Evolutionary conservation across 2,888 invertebrate genomes (phyloP).

Genomic region (Erebia palarica): DNA sequence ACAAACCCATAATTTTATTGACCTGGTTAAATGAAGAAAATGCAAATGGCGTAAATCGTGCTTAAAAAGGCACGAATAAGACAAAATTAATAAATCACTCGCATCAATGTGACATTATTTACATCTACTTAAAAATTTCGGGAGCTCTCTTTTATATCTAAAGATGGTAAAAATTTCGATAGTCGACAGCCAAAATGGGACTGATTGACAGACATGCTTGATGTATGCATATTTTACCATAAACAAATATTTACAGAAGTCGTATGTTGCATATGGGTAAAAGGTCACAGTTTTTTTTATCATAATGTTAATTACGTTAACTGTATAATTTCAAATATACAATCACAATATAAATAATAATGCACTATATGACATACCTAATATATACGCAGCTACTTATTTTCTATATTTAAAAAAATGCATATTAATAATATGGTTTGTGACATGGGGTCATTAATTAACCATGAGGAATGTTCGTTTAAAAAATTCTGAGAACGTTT

Average conservation of each 20-base stretch:
- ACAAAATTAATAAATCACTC: conserved; percentile 40
- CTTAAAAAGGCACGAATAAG: conserved; percentile 27
- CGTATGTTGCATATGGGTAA: conserved; percentile 37
- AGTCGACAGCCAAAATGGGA: conserved; percentile 62
- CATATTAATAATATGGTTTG: too few relatives aligned
- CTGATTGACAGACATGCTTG: conserved; percentile 64
- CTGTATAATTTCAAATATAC: neutral
- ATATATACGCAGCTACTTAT: neutral
- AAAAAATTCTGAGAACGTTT: conserved; percentile 52
- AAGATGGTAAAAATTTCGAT: conserved; percentile 67
- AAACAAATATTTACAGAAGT: conserved; percentile 56
- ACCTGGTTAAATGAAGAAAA: conserved; percentile 15
- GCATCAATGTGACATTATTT: conserved; percentile 42
- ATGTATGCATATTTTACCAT: conserved; percentile 55
- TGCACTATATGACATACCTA: too few relatives aligned
- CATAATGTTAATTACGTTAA: conserved; percentile 12
- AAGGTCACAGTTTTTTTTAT: conserved; percentile 37
- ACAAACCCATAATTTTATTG: conserved; percentile 18
- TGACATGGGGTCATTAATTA: neutral
- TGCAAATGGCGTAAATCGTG: conserved; percentile 23
- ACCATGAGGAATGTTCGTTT: conserved; percentile 4
- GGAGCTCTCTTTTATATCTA: conserved; percentile 49
- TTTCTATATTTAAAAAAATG: neutral
- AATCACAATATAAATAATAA: too few relatives aligned
- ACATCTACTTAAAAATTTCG: conserved; percentile 39